Evolutionary conservation across 2,113 vertebrate species (phyloP).

Genomic region (Piaya cayana): DNA sequence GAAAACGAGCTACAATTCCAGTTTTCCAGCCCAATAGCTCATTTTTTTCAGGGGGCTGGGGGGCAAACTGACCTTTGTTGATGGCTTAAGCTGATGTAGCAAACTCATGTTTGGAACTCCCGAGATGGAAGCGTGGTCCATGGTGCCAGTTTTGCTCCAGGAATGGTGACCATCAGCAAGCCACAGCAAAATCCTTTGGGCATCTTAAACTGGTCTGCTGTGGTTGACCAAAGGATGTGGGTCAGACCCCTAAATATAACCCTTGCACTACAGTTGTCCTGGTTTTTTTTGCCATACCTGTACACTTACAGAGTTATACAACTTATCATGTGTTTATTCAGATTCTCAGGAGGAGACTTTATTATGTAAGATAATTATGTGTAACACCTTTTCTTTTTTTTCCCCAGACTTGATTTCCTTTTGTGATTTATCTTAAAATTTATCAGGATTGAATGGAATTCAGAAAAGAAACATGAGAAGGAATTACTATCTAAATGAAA

Average conservation of each 20-base stretch:
- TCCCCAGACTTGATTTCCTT: accelerated
- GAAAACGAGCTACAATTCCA: neutral
- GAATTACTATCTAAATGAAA: neutral
- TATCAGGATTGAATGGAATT: neutral
- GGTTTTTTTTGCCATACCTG: neutral
- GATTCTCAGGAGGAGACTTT: neutral
- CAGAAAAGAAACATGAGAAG: neutral
- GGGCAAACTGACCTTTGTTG: neutral
- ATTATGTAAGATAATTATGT: accelerated
- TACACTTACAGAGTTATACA: neutral
- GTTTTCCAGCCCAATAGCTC: neutral
- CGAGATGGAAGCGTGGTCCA: accelerated
- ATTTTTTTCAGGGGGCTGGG: accelerated
- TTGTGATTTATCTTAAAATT: neutral
- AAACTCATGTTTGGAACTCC: neutral
- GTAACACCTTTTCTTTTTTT: neutral
- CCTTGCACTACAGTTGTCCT: neutral
- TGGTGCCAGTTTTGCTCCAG: neutral
- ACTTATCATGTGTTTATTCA: neutral
- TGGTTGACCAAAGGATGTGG: neutral
- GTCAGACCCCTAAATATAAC: neutral
- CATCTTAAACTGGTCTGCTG: neutral
- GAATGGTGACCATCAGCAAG: neutral
- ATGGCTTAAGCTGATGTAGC: neutral
- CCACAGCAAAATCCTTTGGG: neutral